Base-by-base conservation (phyloP, 2,888 invertebrate species). In the Meiosimyza platycephala region DNA sequence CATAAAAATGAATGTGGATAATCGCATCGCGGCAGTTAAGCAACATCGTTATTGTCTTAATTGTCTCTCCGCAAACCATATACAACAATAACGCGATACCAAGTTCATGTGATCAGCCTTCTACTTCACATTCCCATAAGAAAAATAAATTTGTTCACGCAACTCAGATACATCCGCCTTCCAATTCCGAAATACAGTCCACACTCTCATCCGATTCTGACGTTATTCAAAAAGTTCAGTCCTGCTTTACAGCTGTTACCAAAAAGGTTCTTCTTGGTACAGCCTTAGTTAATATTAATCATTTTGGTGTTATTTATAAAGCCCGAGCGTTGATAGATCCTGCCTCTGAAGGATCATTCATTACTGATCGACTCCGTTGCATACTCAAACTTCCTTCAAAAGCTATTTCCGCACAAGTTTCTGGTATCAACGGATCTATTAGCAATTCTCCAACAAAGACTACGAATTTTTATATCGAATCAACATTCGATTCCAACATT, bases 241-340 rank as follows among this genome's bases (percentile, higher is more conserved):
- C 40, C 2, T 72, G 50, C 52, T 71, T 62, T 40, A 12, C 13
- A 55, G 51, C 62, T 28, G 55, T 13, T 13, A 50, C 18, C 22
- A 47, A n/a, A 1, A 60, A 69, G 40, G 62, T 72, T 22, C 57
- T 74, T 33, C 33, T 74, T 28, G 71, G 72, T 18, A 74, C 71
- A 12, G 74, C 74, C 6, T 28, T 74, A 5, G 72, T 69, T 9
- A 18, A 71, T 7, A 47, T 74, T 28, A 33, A 47, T 1, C 59
- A 70, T 40, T 9, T 18, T 3, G 57, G 62, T 3, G 13, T 65
- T 3, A 22, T 47, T 9, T 74, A 67, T 52, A 18, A 47, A 13
- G 71, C 68, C 5, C 68, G 6, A 72, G 68, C 5, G 18, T 71
- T 3, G 71, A 68, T 52, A 68, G 59, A n/a, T 51, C 9, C 11